phyloP scores from a whole-genome alignment of 1,140 invertebrate species.

The Saccostrea glomerata region DNA sequence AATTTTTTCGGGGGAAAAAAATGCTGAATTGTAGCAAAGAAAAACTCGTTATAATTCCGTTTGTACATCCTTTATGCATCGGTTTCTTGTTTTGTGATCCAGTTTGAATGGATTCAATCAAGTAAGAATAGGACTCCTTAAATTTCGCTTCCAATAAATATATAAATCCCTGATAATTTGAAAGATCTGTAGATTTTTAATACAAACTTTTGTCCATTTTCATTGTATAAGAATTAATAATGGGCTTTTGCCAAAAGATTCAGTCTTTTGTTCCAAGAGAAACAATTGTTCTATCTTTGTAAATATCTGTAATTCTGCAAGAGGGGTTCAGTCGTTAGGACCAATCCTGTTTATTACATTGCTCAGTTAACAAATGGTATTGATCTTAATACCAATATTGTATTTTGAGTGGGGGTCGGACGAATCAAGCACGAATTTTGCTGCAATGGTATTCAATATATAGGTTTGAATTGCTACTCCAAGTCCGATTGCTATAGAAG shows the following conservation, averaged over 20 bases:
- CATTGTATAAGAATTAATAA: too few species aligned
- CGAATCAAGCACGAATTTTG: constrained; percentile 28
- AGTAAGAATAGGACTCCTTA: too few species aligned
- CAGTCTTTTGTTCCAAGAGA: neutral
- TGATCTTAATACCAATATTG: constrained; percentile 32
- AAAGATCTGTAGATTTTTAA: too few species aligned
- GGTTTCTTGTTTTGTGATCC: too few species aligned
- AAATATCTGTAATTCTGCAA: constrained; percentile 16
- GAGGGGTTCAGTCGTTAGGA: neutral
- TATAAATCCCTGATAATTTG: too few species aligned
- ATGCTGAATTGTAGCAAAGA: too few species aligned
- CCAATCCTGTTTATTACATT: constrained; percentile 12
- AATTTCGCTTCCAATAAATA: too few species aligned
- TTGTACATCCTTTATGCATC: too few species aligned
- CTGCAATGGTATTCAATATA: constrained; percentile 32
- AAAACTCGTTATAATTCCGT: too few species aligned
- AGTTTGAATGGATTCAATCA: too few species aligned
- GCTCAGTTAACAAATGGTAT: constrained; percentile 29
- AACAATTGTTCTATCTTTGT: constrained; percentile 20
- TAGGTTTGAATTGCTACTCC: constrained; percentile 30
- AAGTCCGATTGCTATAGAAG: constrained; percentile 33
- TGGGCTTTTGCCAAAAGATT: neutral
- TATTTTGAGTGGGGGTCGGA: constrained; percentile 24
- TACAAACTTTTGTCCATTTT: too few species aligned
- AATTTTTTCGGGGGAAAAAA: too few species aligned